Conservation (phyloP, 2,797 vertebrate species). For the Sitta carolinensis region DNA sequence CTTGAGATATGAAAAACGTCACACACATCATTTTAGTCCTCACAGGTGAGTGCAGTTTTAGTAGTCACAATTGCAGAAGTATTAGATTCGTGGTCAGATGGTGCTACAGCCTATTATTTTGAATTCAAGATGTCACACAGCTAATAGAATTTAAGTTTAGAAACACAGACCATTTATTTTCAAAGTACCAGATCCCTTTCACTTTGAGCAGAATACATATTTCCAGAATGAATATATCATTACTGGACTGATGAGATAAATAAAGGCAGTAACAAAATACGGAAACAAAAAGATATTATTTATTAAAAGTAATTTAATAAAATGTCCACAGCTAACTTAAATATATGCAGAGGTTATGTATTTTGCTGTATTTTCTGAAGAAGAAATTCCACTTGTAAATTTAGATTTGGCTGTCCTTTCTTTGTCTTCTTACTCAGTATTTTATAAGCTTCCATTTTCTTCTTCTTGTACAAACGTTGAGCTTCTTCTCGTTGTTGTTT, state of each 20-base stretch:
- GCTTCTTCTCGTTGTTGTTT: slow-evolving; percentile 87
- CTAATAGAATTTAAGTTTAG: not conserved
- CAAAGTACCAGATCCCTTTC: not conserved
- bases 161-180: not conserved
- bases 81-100: not conserved
- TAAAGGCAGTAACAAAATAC: not conserved
- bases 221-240: not conserved
- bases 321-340: not conserved
- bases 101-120: not conserved
- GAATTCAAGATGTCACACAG: not conserved
- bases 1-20: not conserved
- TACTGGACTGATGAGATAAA: not conserved
- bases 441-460: slow-evolving; percentile 89
- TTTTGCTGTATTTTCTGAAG: slow-evolving; percentile 92
- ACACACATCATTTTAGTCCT: not conserved
- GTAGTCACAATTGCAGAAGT: not conserved
- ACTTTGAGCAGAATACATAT: not conserved
- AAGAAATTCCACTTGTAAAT: slow-evolving; percentile 93
- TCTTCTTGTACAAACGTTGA: slow-evolving; percentile 86
- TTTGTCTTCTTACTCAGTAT: slow-evolving; percentile 90
- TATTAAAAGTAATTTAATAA: not conserved
- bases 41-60: not conserved
- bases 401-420: slow-evolving; percentile 95
- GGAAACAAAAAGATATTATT: not conserved
- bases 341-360: not conserved